Base-by-base conservation (phyloP, 2,113 vertebrate species). In the Petrocephalus microphthalmus region DNA sequence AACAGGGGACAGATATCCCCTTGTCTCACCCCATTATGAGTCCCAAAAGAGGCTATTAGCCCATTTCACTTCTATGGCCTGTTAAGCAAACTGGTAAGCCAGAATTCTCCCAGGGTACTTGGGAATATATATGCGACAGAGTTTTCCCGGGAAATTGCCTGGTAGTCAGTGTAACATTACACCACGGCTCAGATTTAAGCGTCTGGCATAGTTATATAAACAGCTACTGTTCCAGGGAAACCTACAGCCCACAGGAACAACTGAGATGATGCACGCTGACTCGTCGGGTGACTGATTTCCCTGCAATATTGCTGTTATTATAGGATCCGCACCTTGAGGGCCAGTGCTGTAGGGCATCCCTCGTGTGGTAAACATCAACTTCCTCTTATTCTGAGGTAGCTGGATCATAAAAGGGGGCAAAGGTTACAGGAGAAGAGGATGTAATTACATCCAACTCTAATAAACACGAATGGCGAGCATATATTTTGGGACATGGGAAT, bases 401-500 rank as follows among this genome's bases (percentile, higher is more conserved):
- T 52, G 82, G 49, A 84, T 49, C 11, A 15, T 52, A 84, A 52
- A 45, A 84, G 82, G 49, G 49, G 82, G 33, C 82, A 52, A 84
- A 84, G 82, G 82, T 84, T 52, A 84, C 10, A 6, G 47, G 47
- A 84, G 45, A 84, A 52, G 82, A 84, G 82, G 47, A 84, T 84
- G 82, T 84, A 84, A 84, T 84, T n/a, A 17, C 4, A 51, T 84
- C 82, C 82, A 29, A 13, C 22, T 52, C 22, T 84, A 15, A 84
- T 49, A 83, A n/a, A 51, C 82, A 25, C 49, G 11, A 51, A 78
- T 37, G 22, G 45, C n/a, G 22, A 52, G 45, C 22, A 84, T 52
- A 22, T 84, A 49, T 52, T 52, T 52, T 84, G 5, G 82, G 22
- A 49, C 20, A 22, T 20, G 47, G 82, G 10, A 84, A 29, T 49